Evolutionary conservation across 2,888 invertebrate species (phyloP).

Genomic region (Chloroclystis v-ata): DNA sequence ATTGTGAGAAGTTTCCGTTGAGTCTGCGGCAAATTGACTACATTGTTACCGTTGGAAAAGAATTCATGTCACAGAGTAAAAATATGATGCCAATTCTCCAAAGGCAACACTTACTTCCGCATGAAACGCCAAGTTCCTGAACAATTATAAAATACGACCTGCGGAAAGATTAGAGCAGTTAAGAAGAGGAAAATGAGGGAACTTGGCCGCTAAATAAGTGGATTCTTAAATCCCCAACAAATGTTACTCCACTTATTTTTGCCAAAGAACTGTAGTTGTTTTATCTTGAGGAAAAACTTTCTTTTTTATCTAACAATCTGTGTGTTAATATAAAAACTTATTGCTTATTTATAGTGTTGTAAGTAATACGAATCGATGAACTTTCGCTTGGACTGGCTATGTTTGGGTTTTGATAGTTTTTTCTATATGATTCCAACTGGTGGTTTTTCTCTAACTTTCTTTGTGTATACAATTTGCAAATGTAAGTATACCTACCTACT

Average conservation of each 20-base stretch:
- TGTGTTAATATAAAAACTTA: background rate
- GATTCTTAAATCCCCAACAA: conserved; percentile 14
- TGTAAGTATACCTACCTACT: background rate
- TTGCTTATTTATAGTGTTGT: no score
- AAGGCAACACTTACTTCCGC: conserved; percentile 38
- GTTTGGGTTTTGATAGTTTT: no score
- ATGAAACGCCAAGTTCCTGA: conserved; percentile 19
- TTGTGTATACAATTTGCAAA: no score
- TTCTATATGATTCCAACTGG: no score
- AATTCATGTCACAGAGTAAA: conserved; percentile 35
- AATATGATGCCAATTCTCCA: conserved; percentile 36
- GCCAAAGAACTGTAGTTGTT: conserved; percentile 11
- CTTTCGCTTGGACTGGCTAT: no score
- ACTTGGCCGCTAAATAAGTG: conserved; percentile 11
- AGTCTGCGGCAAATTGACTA: conserved; percentile 59
- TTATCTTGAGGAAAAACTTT: conserved; percentile 7
- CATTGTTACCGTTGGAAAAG: conserved; percentile 46
- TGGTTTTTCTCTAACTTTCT: no score
- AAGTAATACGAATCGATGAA: no score
- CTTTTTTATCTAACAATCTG: conserved; percentile 1
- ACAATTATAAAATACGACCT: conserved; percentile 36
- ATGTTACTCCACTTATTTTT: conserved; percentile 15
- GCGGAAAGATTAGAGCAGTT: conserved; percentile 18
- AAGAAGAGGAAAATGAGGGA: conserved; percentile 17
- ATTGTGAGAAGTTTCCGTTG: conserved; percentile 50